Conservation (phyloP, 2,888 invertebrate species). For the Siphlonurus alternatus region DNA sequence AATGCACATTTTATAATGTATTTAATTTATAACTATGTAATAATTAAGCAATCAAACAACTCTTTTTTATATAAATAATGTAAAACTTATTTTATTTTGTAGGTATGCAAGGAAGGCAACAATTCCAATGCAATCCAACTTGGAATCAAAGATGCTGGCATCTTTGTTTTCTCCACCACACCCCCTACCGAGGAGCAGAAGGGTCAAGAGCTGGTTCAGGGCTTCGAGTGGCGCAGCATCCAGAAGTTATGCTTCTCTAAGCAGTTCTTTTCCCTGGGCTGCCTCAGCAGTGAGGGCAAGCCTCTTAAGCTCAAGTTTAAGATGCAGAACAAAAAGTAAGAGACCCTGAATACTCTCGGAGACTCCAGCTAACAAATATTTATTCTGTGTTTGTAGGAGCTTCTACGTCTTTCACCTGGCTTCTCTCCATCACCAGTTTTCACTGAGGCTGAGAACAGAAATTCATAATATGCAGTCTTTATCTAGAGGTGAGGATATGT, state of each 20-base stretch:
- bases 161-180: slow-evolving; percentile 25
- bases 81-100: slow-evolving; percentile 1
- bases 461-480: neutral
- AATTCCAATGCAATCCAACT: slow-evolving; percentile 29
- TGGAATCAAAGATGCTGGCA: slow-evolving; percentile 27
- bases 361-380: slow-evolving; percentile 9
- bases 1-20: too few species aligned
- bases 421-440: slow-evolving; percentile 61
- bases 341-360: too few species aligned
- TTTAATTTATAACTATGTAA: too few species aligned
- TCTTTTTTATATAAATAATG: too few species aligned
- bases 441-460: slow-evolving; percentile 51
- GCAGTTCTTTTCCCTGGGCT: slow-evolving; percentile 44
- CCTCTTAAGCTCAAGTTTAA: slow-evolving; percentile 23
- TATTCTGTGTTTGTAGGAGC: slow-evolving; percentile 33
- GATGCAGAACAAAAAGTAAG: neutral
- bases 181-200: slow-evolving; percentile 19
- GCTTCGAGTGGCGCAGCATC: slow-evolving; percentile 51
- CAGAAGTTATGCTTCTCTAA: slow-evolving; percentile 62
- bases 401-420: slow-evolving; percentile 60
- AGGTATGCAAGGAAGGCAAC: slow-evolving; percentile 15
- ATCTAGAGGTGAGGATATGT: neutral
- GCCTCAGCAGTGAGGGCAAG: slow-evolving; percentile 35
- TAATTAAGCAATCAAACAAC: too few species aligned
- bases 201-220: slow-evolving; percentile 15